phyloP scores from a whole-genome alignment of 2,797 vertebrate species.

The Pagetopsis macropterus region DNA sequence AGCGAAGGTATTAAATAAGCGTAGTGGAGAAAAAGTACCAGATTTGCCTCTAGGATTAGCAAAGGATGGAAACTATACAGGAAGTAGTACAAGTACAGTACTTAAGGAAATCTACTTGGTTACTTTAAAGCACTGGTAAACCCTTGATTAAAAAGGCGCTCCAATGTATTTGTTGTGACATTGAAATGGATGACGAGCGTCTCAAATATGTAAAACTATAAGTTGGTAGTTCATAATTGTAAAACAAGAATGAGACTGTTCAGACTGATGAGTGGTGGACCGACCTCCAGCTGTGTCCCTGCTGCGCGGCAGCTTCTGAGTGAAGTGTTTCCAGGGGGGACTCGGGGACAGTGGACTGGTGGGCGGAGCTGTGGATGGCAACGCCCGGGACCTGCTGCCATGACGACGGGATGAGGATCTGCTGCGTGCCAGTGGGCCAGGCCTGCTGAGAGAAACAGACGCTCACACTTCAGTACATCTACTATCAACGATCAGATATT shows the following conservation, averaged over 20 bases:
- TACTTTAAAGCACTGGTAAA: too few relatives aligned
- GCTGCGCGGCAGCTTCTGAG: slow-evolving; percentile 86
- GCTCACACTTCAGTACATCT: slow-evolving; percentile 38
- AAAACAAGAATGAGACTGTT: not conserved
- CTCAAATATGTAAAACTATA: not conserved
- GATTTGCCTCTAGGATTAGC: too few relatives aligned
- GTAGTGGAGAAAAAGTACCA: too few relatives aligned
- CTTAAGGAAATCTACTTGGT: too few relatives aligned
- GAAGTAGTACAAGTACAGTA: too few relatives aligned
- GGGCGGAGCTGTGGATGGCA: slow-evolving; percentile 91
- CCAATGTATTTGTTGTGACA: too few relatives aligned
- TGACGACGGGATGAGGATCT: slow-evolving; percentile 96
- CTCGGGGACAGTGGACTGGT: slow-evolving; percentile 86
- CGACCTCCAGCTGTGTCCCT: slow-evolving; percentile 94
- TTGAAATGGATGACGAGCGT: too few relatives aligned
- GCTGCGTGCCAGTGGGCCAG: slow-evolving; percentile 96
- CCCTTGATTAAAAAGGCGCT: too few relatives aligned
- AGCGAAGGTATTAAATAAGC: too few relatives aligned
- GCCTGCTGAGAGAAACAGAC: slow-evolving; percentile 89
- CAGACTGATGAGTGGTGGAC: slow-evolving; percentile 29
- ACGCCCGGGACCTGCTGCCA: slow-evolving; percentile 98
- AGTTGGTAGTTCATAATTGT: not conserved
- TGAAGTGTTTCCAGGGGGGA: slow-evolving; percentile 84
- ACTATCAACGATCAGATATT: not conserved
- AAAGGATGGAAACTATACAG: too few relatives aligned